Evolutionary conservation across 2,888 invertebrate species (phyloP).

Genomic region (Troides aeacus): DNA sequence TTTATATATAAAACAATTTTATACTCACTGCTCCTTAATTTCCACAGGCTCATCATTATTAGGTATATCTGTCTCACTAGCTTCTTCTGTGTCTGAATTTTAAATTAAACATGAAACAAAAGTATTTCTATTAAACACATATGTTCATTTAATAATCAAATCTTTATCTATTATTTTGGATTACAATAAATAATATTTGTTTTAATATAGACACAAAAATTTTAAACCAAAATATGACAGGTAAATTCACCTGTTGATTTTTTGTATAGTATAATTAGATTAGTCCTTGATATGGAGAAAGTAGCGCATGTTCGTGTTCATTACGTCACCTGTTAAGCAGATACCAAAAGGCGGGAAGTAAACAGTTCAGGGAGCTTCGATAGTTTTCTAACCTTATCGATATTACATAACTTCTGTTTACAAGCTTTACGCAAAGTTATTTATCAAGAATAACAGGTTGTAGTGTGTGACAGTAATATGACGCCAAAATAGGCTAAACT

Average conservation of each 20-base stretch:
- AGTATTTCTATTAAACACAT: neutral
- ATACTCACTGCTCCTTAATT: conserved; percentile 91
- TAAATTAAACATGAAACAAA: conserved; percentile 10
- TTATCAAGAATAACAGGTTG: conserved; percentile 38
- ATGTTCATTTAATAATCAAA: neutral
- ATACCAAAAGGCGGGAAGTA: conserved; percentile 65
- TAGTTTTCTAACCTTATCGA: conserved; percentile 49
- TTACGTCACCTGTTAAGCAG: conserved; percentile 65
- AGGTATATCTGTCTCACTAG: conserved; percentile 96
- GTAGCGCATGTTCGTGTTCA: conserved; percentile 49
- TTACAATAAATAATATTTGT: neutral
- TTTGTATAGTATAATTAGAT: conserved; percentile 3
- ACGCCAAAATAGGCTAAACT: conserved; percentile 54
- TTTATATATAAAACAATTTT: conserved; percentile 12
- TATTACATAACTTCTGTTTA: conserved; percentile 60
- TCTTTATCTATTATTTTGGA: neutral
- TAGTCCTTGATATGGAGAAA: conserved; percentile 50
- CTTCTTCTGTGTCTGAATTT: conserved; percentile 92
- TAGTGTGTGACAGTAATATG: conserved; percentile 44
- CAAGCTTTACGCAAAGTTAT: conserved; percentile 39
- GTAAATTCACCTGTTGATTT: neutral
- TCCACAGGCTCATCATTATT: conserved; percentile 89
- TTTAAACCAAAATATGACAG: neutral
- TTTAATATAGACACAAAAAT: neutral
- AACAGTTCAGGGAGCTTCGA: conserved; percentile 35